A percentile compares a stretch with the other conserved stretches of the same genome.
Conservation (phyloP, 2,113 vertebrate genomes). For the Miniopterus natalensis region DNA sequence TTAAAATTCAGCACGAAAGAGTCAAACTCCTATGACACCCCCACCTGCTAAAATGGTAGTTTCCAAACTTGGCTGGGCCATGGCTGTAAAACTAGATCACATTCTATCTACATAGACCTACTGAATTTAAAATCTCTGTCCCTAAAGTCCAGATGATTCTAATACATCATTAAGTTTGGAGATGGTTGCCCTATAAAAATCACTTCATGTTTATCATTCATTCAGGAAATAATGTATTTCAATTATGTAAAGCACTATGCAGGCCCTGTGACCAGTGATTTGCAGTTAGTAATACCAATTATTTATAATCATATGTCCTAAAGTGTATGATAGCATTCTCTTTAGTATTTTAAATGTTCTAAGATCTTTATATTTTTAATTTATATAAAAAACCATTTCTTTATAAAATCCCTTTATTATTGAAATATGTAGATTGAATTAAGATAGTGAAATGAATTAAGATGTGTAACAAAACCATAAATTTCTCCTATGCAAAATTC, state of each 20-base stretch:
- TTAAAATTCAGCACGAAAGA: constrained; percentile 20
- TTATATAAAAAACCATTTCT: neutral
- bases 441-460: neutral
- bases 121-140: neutral
- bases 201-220: neutral
- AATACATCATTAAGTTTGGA: neutral
- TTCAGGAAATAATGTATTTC: neutral
- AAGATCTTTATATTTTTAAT: neutral
- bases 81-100: constrained; percentile 6
- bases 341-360: neutral
- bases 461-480: neutral
- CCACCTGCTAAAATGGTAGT: neutral
- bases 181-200: neutral
- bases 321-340: neutral
- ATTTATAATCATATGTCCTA: neutral
- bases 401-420: neutral
- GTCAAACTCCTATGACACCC: neutral
- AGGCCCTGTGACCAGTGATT: neutral
- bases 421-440: neutral
- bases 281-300: neutral
- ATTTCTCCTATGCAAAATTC: neutral
- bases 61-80: neutral
- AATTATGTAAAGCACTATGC: neutral
- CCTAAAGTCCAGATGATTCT: neutral
- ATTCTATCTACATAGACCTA: neutral